These are phyloP conservation scores for Quadroppia sp. DNA, from an alignment of 2,888 invertebrate species.

Conservation along the genomic window DNA sequence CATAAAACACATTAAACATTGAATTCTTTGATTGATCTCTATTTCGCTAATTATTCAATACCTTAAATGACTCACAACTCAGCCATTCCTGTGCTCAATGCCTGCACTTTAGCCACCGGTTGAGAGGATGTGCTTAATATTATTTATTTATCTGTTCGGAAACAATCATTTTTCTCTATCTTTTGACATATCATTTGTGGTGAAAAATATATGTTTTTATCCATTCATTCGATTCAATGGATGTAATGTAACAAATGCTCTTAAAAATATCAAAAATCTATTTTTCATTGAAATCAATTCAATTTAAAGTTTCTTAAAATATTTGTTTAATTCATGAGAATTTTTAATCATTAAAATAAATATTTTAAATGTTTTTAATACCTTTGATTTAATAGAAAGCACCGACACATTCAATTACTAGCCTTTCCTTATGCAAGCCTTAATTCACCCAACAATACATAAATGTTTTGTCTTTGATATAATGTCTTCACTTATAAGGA, in stretches of 20 bases:
- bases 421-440: too few relatives aligned
- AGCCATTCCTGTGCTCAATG: not conserved
- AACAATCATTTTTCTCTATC: slow-evolving; percentile 14
- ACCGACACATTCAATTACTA: too few relatives aligned
- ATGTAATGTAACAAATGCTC: too few relatives aligned
- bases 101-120: not conserved
- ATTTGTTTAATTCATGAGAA: too few relatives aligned
- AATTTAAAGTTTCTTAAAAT: not conserved
- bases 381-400: too few relatives aligned
- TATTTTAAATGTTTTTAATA: too few relatives aligned
- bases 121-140: not conserved
- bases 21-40: slow-evolving; percentile 18
- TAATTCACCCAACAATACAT: too few relatives aligned
- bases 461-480: too few relatives aligned
- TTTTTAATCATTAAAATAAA: too few relatives aligned
- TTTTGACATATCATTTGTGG: slow-evolving; percentile 15
- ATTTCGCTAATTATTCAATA: not conserved
- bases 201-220: slow-evolving; percentile 7
- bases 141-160: slow-evolving; percentile 7
- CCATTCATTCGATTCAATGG: slow-evolving; percentile 18
- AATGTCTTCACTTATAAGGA: too few relatives aligned
- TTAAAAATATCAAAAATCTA: too few relatives aligned
- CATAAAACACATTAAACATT: slow-evolving; percentile 17
- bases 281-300: not conserved
- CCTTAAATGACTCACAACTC: too few relatives aligned